Percentiles rank a stretch among this genome's conserved stretches.
phyloP scores from a whole-genome alignment of 2,888 invertebrate species.

The Hedychridium roseum region DNA sequence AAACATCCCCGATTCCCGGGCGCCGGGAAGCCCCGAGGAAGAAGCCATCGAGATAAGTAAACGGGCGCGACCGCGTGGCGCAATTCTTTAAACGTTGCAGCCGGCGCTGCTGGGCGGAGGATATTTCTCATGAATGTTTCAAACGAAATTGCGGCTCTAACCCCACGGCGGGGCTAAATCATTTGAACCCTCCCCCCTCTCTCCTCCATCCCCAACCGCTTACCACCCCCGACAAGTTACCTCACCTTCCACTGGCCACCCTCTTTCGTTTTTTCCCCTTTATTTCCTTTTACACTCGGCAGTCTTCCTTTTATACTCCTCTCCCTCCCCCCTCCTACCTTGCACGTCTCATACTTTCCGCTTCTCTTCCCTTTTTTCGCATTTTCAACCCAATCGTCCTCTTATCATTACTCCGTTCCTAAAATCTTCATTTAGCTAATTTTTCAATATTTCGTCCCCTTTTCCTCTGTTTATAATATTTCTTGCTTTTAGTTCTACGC shows the following conservation, averaged over 20 bases:
- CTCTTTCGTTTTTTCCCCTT: slow-evolving; percentile 5
- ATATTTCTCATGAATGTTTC: slow-evolving; percentile 63
- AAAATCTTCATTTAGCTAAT: no score
- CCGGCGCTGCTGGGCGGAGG: slow-evolving; percentile 46
- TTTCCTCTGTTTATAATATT: no score
- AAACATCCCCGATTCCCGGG: slow-evolving; percentile 36
- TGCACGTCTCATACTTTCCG: neutral
- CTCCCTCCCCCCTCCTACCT: neutral
- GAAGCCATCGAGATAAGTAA: slow-evolving; percentile 53
- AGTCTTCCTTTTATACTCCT: slow-evolving; percentile 9
- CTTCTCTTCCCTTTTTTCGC: slow-evolving; percentile 6
- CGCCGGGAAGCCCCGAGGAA: slow-evolving; percentile 31
- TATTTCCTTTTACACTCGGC: slow-evolving; percentile 12
- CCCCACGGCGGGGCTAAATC: slow-evolving; percentile 58
- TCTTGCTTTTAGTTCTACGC: no score
- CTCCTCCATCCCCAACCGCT: slow-evolving; percentile 10
- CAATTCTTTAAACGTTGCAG: slow-evolving; percentile 58
- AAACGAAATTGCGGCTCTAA: slow-evolving; percentile 62
- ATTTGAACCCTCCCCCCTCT: slow-evolving; percentile 45
- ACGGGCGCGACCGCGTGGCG: slow-evolving; percentile 51
- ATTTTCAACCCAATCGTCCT: no score
- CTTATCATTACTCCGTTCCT: no score
- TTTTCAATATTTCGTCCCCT: no score
- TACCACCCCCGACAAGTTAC: slow-evolving; percentile 11
- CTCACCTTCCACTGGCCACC: slow-evolving; percentile 15